Evolutionary conservation across 2,113 vertebrate species (phyloP).

Genomic region (Oryzias woworae): DNA sequence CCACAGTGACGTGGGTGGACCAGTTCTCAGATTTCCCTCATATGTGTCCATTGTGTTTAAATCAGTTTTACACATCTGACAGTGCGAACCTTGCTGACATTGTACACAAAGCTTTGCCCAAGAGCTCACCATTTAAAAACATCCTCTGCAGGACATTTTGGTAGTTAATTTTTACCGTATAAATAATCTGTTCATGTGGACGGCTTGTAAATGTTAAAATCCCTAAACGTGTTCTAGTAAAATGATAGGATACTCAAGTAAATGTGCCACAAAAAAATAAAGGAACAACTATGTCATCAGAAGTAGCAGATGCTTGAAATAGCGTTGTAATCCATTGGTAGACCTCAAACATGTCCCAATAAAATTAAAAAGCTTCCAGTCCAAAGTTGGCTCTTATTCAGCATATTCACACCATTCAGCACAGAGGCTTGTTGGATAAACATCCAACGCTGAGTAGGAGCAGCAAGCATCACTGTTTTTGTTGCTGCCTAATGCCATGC

Average conservation of each 20-base stretch:
- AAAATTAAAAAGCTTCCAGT: slow-evolving; percentile 27
- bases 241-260: too few relatives aligned
- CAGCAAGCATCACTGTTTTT: slow-evolving; percentile 75
- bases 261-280: too few relatives aligned
- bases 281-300: too few relatives aligned
- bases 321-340: too few relatives aligned
- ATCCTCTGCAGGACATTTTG: too few relatives aligned
- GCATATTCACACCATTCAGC: slow-evolving; percentile 61
- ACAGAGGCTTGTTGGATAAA: slow-evolving; percentile 66
- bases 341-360: neutral
- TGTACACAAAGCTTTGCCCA: slow-evolving; percentile 15
- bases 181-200: too few relatives aligned
- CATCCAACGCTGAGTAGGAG: slow-evolving; percentile 77
- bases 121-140: too few relatives aligned
- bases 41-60: slow-evolving; percentile 63
- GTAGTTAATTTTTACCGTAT: too few relatives aligned
- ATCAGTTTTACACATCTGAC: slow-evolving; percentile 62
- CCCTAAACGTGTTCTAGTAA: neutral
- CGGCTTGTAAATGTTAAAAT: neutral
- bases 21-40: slow-evolving; percentile 44
- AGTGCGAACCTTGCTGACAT: slow-evolving; percentile 29
- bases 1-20: slow-evolving; percentile 73
- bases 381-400: slow-evolving; percentile 41
- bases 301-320: too few relatives aligned
- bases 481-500: slow-evolving; percentile 71